Evolutionary conservation across 2,888 invertebrate genomes (phyloP).

Genomic region (Polyommatus iphigenia): DNA sequence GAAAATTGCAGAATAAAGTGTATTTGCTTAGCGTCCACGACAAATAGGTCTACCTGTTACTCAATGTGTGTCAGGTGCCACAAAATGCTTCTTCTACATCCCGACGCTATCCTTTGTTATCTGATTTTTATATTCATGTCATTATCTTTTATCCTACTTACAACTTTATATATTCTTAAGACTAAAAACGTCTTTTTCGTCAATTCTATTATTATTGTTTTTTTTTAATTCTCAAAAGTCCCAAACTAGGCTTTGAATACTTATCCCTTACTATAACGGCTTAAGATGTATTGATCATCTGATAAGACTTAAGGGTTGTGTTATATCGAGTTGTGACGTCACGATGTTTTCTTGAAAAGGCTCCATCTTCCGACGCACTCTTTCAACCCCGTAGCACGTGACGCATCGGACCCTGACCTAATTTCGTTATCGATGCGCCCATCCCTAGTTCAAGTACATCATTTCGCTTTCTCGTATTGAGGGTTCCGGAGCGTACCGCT

Average conservation of each 20-base stretch:
- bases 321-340: background rate
- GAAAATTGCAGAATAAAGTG: background rate
- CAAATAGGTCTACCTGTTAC: background rate
- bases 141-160: too few species aligned
- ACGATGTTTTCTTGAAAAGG: constrained; percentile 5
- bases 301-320: background rate
- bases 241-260: too few species aligned
- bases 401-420: constrained; percentile 61
- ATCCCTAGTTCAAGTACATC: constrained; percentile 59
- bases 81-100: background rate
- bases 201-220: too few species aligned
- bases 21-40: background rate
- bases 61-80: background rate
- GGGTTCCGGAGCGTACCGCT: constrained; percentile 30
- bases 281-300: background rate
- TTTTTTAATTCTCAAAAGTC: background rate
- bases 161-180: background rate
- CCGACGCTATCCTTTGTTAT: too few species aligned
- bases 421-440: constrained; percentile 64
- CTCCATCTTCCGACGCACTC: constrained; percentile 21
- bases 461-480: constrained; percentile 55
- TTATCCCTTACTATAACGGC: too few species aligned
- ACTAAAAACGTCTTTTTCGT: background rate
- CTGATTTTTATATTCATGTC: background rate
- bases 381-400: constrained; percentile 26